Evolutionary conservation across 2,113 vertebrate species (phyloP), one percentile per base, ranked within the genome.

Genomic region (Strix aluco): DNA sequence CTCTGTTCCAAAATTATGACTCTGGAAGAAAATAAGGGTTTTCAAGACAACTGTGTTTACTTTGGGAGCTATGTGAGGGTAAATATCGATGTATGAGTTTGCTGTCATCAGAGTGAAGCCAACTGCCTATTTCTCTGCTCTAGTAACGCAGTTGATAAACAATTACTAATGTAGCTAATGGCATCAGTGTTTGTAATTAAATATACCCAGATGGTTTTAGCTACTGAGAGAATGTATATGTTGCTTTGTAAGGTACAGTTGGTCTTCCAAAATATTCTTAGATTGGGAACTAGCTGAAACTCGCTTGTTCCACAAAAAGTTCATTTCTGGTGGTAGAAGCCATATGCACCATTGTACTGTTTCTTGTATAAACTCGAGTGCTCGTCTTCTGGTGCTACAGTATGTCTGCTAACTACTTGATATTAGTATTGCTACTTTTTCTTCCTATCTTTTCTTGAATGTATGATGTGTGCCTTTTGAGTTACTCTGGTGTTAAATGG

Each of bases 391-490:
- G 97, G 97, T 98, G 97, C 97, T 98, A 94, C 85, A 30, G 38
- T 81, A 84, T 0, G 54, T 86, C 88, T 97, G 97, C 96, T 92
- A 96, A 96, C 81, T 94, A 11, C 81, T 84, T 89, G 92, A 88
- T 96, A 93, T 86, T 94, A 87, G 89, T 67, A 47, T 90, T 71
- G 96, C 98, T 97, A 88, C 90, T 95, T 92, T 86, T 93, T 96
- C 86, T 95, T 94, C 96, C 97, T 95, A 36, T 97, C 91, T 97
- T 85, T 97, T 97, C 96, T 96, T 95, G 96, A 98, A 97, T 98
- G 97, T 98, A 97, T 96, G 83, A 97, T 62, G 94, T 98, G 98
- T 99, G 98, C 98, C 99, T 99, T 99, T 98, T 97, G 96, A 98
- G 98, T 98, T 95, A 96, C 90, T 97, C 97, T 98, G 96, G 95